Percentiles rank a stretch among this genome's conserved stretches.
phyloP scores from a whole-genome alignment of 2,113 vertebrate species.

The Chlorodrepanis virens region DNA sequence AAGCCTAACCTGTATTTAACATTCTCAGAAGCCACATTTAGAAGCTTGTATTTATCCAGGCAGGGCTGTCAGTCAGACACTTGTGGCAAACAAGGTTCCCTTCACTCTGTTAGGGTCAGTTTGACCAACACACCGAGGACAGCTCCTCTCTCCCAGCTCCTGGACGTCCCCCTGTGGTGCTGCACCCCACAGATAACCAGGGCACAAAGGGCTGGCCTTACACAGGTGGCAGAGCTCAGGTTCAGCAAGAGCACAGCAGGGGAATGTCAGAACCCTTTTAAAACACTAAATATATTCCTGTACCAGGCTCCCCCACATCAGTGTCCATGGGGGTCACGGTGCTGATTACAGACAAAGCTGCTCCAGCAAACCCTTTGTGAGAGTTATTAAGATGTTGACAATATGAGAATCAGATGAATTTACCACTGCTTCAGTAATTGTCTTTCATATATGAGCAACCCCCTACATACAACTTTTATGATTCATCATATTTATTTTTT shows the following conservation, averaged over 20 bases:
- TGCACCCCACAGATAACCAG: neutral
- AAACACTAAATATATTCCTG: neutral
- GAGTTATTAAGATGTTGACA: conserved; percentile 88
- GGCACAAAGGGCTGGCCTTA: neutral
- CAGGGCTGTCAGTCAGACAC: neutral
- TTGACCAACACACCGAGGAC: neutral
- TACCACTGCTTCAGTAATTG: conserved; percentile 91
- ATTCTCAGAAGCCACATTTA: neutral
- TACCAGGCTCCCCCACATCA: neutral
- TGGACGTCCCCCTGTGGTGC: neutral
- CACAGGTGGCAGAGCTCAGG: neutral
- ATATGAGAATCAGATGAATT: conserved; percentile 86
- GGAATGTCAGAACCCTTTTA: neutral
- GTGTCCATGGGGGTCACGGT: neutral
- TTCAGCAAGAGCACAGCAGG: neutral
- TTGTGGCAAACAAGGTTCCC: neutral
- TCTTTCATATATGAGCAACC: conserved; percentile 89
- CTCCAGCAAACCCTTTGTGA: conserved; percentile 59
- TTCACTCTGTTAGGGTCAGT: neutral
- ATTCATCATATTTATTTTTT: conserved; percentile 99
- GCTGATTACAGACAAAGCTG: conserved; percentile 44
- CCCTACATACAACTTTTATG: conserved; percentile 83
- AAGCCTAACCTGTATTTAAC: neutral
- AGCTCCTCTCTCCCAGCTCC: neutral
- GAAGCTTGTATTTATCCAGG: neutral